These are phyloP conservation scores for Drosophila nigrodunni DNA, from an alignment of 1,140 invertebrate species.

Conservation along the genomic window DNA sequence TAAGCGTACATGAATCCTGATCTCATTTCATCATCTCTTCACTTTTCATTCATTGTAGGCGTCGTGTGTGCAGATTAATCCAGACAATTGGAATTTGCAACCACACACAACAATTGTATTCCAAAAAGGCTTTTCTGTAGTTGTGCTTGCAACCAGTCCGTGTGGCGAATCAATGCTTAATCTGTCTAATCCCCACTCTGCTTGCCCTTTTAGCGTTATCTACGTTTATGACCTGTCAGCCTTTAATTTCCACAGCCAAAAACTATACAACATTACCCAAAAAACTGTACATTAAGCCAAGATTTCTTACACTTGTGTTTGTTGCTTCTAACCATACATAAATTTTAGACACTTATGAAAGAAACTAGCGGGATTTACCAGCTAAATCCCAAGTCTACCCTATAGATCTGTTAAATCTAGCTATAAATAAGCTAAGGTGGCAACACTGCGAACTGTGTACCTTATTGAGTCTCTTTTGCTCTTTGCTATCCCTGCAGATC, in stretches of 20 bases:
- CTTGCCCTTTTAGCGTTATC: constrained; percentile 41
- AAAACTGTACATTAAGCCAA: background rate
- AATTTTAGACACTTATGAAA: too few relatives aligned
- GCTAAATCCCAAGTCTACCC: too few relatives aligned
- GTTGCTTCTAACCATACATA: too few relatives aligned
- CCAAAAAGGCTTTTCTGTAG: constrained; percentile 10
- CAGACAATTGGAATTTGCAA: background rate
- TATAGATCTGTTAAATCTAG: too few relatives aligned
- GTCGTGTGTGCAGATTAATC: background rate
- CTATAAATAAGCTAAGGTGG: too few relatives aligned
- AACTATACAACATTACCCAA: background rate
- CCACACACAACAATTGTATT: constrained; percentile 12
- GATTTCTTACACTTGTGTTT: too few relatives aligned
- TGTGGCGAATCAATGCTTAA: constrained; percentile 43
- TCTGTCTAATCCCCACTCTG: background rate
- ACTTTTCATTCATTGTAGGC: constrained; percentile 3
- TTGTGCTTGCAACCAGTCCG: constrained; percentile 18
- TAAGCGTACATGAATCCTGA: constrained; percentile 39
- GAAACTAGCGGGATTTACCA: too few relatives aligned
- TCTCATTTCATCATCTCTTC: background rate
- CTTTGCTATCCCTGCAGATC: background rate
- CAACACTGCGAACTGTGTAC: too few relatives aligned
- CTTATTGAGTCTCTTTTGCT: too few relatives aligned
- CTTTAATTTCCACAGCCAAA: constrained; percentile 19
- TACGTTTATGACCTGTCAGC: constrained; percentile 63